phyloP scores from a whole-genome alignment of 2,888 invertebrate species.

The Ganaspis brasiliensis region DNA sequence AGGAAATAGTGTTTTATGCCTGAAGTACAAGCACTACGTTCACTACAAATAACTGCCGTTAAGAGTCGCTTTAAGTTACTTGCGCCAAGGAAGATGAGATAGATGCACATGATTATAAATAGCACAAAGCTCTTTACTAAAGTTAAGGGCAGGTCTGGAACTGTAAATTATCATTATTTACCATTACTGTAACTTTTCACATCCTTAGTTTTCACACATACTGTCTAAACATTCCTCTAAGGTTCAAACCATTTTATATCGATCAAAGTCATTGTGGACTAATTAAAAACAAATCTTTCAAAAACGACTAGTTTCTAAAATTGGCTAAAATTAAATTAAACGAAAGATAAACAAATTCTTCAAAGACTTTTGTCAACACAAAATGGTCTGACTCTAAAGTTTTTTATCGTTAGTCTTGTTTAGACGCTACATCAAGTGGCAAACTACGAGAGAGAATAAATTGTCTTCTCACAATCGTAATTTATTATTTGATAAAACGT shows the following conservation, averaged over 20 bases:
- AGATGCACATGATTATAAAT: slow-evolving; percentile 79
- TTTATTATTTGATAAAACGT: slow-evolving; percentile 45
- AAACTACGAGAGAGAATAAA: too few species aligned
- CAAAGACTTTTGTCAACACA: too few species aligned
- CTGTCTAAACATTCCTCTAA: slow-evolving; percentile 66
- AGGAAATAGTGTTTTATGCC: slow-evolving; percentile 35
- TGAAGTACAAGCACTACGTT: slow-evolving; percentile 47
- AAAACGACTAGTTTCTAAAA: too few species aligned
- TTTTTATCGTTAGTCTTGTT: too few species aligned
- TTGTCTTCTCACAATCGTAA: background rate
- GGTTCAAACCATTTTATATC: slow-evolving; percentile 66
- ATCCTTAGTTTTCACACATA: slow-evolving; percentile 61
- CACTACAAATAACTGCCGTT: slow-evolving; percentile 63
- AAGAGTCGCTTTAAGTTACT: slow-evolving; percentile 69
- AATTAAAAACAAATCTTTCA: too few species aligned
- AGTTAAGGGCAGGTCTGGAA: slow-evolving; percentile 71
- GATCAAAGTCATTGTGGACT: too few species aligned
- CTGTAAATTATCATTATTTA: slow-evolving; percentile 71
- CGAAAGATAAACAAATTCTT: too few species aligned
- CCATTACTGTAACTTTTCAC: slow-evolving; percentile 66
- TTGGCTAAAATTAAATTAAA: too few species aligned
- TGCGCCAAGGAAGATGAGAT: slow-evolving; percentile 71
- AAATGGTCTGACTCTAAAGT: too few species aligned
- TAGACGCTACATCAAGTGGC: too few species aligned
- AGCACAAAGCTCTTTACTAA: slow-evolving; percentile 77